A percentile compares a stretch with the other conserved stretches of the same genome.
phyloP scores from a whole-genome alignment of 2,888 invertebrate genomes.

The Parasteatoda lunata region DNA sequence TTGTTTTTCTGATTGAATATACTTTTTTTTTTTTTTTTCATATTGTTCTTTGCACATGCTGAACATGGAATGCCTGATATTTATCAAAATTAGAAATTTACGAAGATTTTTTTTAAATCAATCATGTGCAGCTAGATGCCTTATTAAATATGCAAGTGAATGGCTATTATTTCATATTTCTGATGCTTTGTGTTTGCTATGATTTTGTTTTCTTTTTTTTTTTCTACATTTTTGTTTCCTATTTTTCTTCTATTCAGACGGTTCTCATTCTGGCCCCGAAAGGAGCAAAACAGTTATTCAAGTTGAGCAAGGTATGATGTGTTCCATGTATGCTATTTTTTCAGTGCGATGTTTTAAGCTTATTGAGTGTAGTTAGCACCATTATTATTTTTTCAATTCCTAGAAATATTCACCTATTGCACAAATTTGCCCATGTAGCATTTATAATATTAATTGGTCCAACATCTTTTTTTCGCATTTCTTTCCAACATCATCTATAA shows the following conservation, averaged over 20 bases:
- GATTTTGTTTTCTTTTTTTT: slow-evolving; percentile 59
- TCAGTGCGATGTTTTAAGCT: slow-evolving; percentile 22
- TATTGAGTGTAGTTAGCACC: background rate
- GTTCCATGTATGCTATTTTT: slow-evolving; percentile 52
- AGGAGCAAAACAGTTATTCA: slow-evolving; percentile 72
- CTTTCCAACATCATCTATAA: no score
- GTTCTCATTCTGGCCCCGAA: slow-evolving; percentile 70
- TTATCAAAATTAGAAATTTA: slow-evolving; percentile 17
- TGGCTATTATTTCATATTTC: slow-evolving; percentile 49
- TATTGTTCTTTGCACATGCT: slow-evolving; percentile 12
- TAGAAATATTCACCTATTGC: background rate
- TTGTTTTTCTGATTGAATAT: slow-evolving; percentile 41
- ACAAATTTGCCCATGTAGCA: background rate
- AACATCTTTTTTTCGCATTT: background rate
- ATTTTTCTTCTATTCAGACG: slow-evolving; percentile 66
- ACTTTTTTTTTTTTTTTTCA: slow-evolving; percentile 34
- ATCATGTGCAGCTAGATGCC: slow-evolving; percentile 34
- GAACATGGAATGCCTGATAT: slow-evolving; percentile 45
- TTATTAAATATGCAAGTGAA: slow-evolving; percentile 46
- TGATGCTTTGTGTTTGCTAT: slow-evolving; percentile 62
- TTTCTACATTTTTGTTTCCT: slow-evolving; percentile 64
- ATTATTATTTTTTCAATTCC: no score
- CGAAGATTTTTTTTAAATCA: slow-evolving; percentile 24
- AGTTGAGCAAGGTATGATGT: slow-evolving; percentile 70
- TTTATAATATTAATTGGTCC: background rate